These are phyloP conservation scores for Trichogramma dendrolimi DNA, from an alignment of 2,888 invertebrate species.

Conservation along the genomic window DNA sequence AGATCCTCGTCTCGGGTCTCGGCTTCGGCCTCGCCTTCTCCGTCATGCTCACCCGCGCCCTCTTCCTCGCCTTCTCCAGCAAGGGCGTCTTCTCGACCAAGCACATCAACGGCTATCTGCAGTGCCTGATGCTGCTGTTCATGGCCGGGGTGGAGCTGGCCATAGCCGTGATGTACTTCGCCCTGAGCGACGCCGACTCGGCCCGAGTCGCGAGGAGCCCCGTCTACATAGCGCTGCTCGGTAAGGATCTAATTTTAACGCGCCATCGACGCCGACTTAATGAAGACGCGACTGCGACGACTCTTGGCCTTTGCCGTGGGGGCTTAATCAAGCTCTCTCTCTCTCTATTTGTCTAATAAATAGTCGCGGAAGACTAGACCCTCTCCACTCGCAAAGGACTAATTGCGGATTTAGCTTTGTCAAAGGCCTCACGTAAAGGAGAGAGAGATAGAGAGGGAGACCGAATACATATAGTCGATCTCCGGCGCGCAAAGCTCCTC, in stretches of 20 bases:
- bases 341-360: too few species aligned
- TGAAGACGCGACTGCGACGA: too few species aligned
- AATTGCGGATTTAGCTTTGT: background rate
- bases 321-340: too few species aligned
- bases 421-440: background rate
- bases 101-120: constrained; percentile 68
- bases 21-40: constrained; percentile 64
- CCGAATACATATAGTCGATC: too few species aligned
- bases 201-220: constrained; percentile 46
- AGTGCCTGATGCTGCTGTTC: constrained; percentile 62
- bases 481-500: too few species aligned
- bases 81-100: constrained; percentile 66
- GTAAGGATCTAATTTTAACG: constrained; percentile 30
- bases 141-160: constrained; percentile 60
- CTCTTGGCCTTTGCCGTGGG: too few species aligned
- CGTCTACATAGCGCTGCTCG: constrained; percentile 53
- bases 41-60: constrained; percentile 60
- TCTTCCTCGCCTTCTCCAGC: constrained; percentile 65
- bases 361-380: too few species aligned
- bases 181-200: constrained; percentile 39
- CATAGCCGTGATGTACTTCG: constrained; percentile 45
- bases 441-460: background rate
- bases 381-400: background rate
- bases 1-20: constrained; percentile 59
- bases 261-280: too few species aligned